Conservation (phyloP, 92 coral and sea anemone genomes). For the Epizoanthus rinbou region DNA sequence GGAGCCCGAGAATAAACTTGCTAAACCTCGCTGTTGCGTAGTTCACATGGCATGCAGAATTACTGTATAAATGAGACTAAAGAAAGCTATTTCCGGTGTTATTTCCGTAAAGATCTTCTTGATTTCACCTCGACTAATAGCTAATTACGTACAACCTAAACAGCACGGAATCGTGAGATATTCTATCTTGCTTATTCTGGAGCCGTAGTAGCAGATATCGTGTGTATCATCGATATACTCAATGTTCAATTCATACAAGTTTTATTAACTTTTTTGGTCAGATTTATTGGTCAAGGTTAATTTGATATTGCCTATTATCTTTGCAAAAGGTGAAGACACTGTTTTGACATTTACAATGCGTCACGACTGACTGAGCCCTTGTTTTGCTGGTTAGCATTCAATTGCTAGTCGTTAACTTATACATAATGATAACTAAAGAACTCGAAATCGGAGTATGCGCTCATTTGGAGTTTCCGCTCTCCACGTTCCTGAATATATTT, state of each 20-base stretch:
- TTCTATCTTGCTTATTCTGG: no score
- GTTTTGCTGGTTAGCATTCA: neutral
- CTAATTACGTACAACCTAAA: no score
- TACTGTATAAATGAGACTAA: neutral
- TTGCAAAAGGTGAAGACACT: neutral
- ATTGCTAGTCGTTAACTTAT: neutral
- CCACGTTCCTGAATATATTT: conserved; percentile 24
- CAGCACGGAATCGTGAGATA: no score
- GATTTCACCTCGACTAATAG: neutral
- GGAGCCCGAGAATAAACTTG: no score
- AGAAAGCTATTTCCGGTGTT: conserved; percentile 6
- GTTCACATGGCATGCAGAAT: neutral
- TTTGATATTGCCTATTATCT: neutral
- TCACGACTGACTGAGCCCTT: neutral
- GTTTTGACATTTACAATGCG: conserved; percentile 1
- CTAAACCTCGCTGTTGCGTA: no score
- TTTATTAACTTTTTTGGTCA: no score
- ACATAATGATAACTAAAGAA: neutral
- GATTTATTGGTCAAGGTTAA: neutral
- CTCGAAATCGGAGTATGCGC: neutral
- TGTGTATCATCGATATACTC: no score
- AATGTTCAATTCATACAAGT: no score
- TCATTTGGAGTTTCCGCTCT: neutral
- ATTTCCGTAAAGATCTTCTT: neutral
- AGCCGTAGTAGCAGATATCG: no score